phyloP scores from a whole-genome alignment of 2,888 invertebrate genomes.

The Nomada flava region DNA sequence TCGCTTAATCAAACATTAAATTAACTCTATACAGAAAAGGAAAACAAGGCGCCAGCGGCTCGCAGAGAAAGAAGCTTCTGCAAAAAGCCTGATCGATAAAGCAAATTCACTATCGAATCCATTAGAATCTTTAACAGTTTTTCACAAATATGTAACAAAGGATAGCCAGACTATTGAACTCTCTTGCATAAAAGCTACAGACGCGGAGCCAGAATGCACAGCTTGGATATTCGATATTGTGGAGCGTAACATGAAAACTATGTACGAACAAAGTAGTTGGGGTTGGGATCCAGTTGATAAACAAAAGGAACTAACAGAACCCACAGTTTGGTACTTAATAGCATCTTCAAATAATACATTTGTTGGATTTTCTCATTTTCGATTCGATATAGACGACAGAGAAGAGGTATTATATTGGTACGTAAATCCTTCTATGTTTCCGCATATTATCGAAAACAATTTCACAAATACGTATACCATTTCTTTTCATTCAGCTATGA shows the following conservation, averaged over 20 bases:
- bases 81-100: constrained; percentile 86
- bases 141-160: constrained; percentile 86
- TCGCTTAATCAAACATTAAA: background rate
- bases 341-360: constrained; percentile 84
- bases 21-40: constrained; percentile 71
- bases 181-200: constrained; percentile 86
- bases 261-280: constrained; percentile 87
- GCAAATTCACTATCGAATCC: constrained; percentile 88
- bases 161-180: constrained; percentile 87
- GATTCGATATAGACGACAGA: constrained; percentile 90
- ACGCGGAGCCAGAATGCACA: constrained; percentile 86
- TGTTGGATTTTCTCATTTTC: constrained; percentile 90
- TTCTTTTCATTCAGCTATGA: constrained; percentile 89
- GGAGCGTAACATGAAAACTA: constrained; percentile 91
- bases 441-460: background rate
- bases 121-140: constrained; percentile 86
- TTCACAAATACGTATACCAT: constrained; percentile 11
- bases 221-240: constrained; percentile 91
- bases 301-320: constrained; percentile 87
- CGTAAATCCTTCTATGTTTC: constrained; percentile 52
- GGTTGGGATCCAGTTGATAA: constrained; percentile 90
- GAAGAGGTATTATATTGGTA: constrained; percentile 90
- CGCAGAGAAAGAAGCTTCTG: constrained; percentile 77
- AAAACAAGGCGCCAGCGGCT: constrained; percentile 76
- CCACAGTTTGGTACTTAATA: constrained; percentile 88